phyloP scores from a whole-genome alignment of 92 coral and sea anemone genomes.

The Zoanthus gigantus region DNA sequence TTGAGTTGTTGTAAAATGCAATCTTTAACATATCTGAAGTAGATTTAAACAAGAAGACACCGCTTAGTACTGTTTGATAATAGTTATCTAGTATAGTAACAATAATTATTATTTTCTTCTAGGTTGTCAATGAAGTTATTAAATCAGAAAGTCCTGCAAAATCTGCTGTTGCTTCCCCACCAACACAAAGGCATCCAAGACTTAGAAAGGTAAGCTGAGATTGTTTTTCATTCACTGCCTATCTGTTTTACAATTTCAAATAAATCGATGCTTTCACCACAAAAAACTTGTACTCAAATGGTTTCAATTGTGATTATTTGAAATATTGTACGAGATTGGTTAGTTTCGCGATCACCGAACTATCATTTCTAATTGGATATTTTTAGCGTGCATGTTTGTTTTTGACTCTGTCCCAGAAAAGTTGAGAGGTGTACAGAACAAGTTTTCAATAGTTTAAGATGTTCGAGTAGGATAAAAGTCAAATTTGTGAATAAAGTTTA shows the following conservation, averaged over 20 bases:
- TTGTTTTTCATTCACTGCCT: neutral
- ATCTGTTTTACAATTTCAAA: neutral
- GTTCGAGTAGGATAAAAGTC: too few relatives aligned
- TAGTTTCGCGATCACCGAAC: too few relatives aligned
- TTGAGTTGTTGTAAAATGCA: neutral
- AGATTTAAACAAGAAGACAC: neutral
- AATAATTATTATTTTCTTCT: neutral
- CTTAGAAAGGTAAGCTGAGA: conserved; percentile 70
- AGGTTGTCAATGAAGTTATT: conserved; percentile 4
- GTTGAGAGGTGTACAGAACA: too few relatives aligned
- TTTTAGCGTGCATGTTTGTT: too few relatives aligned
- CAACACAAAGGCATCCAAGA: conserved; percentile 66
- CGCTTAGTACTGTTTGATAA: neutral
- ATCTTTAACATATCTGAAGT: neutral
- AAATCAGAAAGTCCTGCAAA: conserved; percentile 36
- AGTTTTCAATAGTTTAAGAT: too few relatives aligned
- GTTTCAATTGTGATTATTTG: too few relatives aligned
- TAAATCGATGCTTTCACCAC: neutral
- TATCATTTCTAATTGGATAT: too few relatives aligned
- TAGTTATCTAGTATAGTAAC: neutral
- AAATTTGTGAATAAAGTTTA: too few relatives aligned
- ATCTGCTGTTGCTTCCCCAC: conserved; percentile 48
- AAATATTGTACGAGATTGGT: too few relatives aligned
- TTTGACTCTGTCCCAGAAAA: too few relatives aligned
- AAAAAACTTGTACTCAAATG: too few relatives aligned